These are phyloP conservation scores for Thermophis baileyi DNA, from an alignment of 2,113 vertebrate genomes.

Conservation along the genomic window DNA sequence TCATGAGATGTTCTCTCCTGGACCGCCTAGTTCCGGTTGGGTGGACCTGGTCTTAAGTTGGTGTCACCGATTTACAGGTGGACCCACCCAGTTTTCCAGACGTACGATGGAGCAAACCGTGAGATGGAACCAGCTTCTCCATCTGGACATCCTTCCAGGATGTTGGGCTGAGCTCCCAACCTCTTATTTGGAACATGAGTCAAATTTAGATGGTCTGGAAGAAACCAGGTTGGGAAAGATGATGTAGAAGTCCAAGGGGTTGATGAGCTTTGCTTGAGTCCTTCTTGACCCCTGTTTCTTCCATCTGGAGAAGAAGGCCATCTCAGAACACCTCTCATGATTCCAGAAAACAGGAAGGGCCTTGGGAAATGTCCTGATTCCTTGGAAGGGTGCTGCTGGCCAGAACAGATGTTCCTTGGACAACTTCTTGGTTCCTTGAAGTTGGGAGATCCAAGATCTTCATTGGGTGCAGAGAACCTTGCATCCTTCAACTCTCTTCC, in stretches of 20 bases:
- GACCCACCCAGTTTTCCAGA: background rate
- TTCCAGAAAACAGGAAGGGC: background rate
- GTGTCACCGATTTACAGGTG: accelerated
- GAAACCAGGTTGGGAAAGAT: background rate
- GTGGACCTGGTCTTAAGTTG: background rate
- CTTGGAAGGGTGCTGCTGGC: background rate
- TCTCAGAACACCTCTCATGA: background rate
- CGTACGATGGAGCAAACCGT: background rate
- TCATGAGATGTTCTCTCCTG: background rate
- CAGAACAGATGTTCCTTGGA: background rate
- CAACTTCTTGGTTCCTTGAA: background rate
- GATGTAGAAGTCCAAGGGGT: background rate
- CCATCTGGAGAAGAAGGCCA: background rate
- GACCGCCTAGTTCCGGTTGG: background rate
- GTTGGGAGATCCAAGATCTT: background rate
- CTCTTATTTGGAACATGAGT: background rate
- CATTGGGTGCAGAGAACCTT: background rate
- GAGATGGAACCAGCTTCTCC: background rate
- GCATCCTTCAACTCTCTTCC: background rate
- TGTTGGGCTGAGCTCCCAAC: background rate
- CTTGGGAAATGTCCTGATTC: background rate
- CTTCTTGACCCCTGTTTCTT: background rate
- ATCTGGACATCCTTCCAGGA: background rate
- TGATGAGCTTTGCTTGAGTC: background rate
- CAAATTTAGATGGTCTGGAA: background rate